phyloP scores from a whole-genome alignment of 2,797 vertebrate species.

The Trachurus trachurus region DNA sequence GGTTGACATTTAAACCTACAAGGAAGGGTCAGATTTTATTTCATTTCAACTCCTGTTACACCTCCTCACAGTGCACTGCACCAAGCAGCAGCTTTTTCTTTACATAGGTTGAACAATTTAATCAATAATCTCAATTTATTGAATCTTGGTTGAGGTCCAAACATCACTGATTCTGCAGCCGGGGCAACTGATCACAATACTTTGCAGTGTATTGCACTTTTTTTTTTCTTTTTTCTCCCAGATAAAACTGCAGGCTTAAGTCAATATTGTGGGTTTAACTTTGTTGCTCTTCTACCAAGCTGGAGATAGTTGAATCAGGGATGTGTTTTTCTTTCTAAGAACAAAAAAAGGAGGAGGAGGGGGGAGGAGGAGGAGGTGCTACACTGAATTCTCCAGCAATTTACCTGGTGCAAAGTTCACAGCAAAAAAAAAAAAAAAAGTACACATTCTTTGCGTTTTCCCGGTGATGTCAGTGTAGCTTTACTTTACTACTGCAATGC shows the following conservation, averaged over 20 bases:
- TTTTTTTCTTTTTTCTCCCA: background rate
- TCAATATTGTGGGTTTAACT: slow-evolving; percentile 20
- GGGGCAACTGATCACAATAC: slow-evolving; percentile 4
- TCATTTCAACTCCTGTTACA: slow-evolving; percentile 6
- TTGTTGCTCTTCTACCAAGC: slow-evolving; percentile 2
- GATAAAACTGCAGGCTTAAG: slow-evolving; percentile 22
- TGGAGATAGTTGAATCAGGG: slow-evolving; percentile 60
- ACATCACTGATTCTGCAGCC: background rate
- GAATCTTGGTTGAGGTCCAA: background rate
- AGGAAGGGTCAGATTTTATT: slow-evolving; percentile 22
- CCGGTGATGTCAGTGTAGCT: slow-evolving; percentile 52
- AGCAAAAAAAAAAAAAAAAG: slow-evolving; percentile 4
- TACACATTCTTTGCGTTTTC: slow-evolving; percentile 65
- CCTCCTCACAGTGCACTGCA: background rate
- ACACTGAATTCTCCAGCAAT: slow-evolving; percentile 60
- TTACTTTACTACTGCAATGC: slow-evolving; percentile 29
- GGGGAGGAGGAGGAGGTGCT: background rate
- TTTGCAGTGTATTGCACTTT: slow-evolving; percentile 7
- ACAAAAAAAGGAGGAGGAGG: background rate
- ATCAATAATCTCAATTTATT: background rate
- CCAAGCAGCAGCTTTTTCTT: background rate
- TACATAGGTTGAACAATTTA: background rate
- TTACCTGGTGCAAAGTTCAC: slow-evolving; percentile 74
- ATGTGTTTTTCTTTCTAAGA: slow-evolving; percentile 55
- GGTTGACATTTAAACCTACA: slow-evolving; percentile 15